Evolutionary conservation across 1,140 invertebrate species (phyloP).

Genomic region (Acromyrmex heyeri): DNA sequence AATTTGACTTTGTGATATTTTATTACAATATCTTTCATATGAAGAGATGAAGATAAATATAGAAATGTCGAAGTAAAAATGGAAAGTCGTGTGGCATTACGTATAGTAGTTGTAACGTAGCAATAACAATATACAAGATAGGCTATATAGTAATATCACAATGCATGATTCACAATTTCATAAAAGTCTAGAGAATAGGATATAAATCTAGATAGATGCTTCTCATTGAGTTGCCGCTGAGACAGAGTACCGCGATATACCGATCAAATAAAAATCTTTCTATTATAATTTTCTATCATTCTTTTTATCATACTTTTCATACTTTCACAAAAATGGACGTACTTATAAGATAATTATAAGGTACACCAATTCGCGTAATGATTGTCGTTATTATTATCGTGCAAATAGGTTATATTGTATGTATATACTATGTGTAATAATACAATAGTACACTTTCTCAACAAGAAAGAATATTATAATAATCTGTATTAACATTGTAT

Average conservation of each 20-base stretch:
- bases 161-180: conserved; percentile 86
- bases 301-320: conserved; percentile 43
- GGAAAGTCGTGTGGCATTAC: conserved; percentile 83
- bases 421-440: not conserved
- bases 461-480: conserved; percentile 13
- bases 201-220: conserved; percentile 72
- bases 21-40: conserved; percentile 86
- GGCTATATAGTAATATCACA: conserved; percentile 87
- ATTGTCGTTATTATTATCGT: conserved; percentile 63
- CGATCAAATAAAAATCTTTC: conserved; percentile 64
- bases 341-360: conserved; percentile 20
- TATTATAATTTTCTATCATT: too few relatives aligned
- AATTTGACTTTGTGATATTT: conserved; percentile 82
- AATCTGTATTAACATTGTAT: not conserved
- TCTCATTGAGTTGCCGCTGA: conserved; percentile 40
- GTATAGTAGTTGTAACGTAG: conserved; percentile 73
- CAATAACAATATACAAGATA: conserved; percentile 85
- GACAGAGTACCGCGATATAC: conserved; percentile 47
- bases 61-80: conserved; percentile 87
- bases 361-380: conserved; percentile 31
- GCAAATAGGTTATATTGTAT: conserved; percentile 32
- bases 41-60: conserved; percentile 87
- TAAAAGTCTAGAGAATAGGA: conserved; percentile 83
- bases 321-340: conserved; percentile 58
- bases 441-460: conserved; percentile 32